phyloP scores from a whole-genome alignment of 2,797 vertebrate species.

The Galaxias olidus region DNA sequence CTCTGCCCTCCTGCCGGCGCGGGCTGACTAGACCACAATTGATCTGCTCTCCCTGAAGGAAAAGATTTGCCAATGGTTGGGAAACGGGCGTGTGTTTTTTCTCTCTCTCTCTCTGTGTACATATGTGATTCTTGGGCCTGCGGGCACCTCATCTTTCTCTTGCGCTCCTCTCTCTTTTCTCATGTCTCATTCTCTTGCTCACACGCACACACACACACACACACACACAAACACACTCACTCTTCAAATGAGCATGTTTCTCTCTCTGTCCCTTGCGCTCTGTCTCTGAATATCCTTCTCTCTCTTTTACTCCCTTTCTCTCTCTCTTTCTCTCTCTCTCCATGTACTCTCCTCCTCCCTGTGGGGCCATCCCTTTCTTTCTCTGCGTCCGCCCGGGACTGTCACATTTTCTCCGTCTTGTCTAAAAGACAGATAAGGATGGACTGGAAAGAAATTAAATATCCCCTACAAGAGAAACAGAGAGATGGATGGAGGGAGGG shows the following conservation, averaged over 20 bases:
- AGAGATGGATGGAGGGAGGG: slow-evolving; percentile 7
- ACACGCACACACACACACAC: too few species aligned
- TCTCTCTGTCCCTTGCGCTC: slow-evolving; percentile 54
- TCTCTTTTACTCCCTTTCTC: slow-evolving; percentile 68
- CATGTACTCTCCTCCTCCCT: slow-evolving; percentile 62
- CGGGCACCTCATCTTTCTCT: slow-evolving; percentile 53
- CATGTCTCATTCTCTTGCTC: slow-evolving; percentile 21
- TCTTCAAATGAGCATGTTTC: background rate
- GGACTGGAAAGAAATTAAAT: slow-evolving; percentile 43
- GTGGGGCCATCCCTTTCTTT: slow-evolving; percentile 54
- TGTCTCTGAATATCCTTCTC: slow-evolving; percentile 47
- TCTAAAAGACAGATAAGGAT: slow-evolving; percentile 40
- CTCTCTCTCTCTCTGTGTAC: slow-evolving; percentile 38
- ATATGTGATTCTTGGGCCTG: slow-evolving; percentile 66
- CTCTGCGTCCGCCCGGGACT: slow-evolving; percentile 39
- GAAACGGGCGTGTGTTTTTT: slow-evolving; percentile 59
- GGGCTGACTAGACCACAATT: slow-evolving; percentile 79
- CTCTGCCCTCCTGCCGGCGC: slow-evolving; percentile 68
- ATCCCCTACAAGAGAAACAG: slow-evolving; percentile 18
- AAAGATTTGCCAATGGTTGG: slow-evolving; percentile 53
- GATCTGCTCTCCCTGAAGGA: slow-evolving; percentile 74
- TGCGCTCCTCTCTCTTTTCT: background rate
- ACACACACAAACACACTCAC: too few species aligned
- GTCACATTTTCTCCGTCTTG: slow-evolving; percentile 44
- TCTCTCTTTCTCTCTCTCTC: slow-evolving; percentile 59